Percentiles rank a stretch among this genome's conserved stretches.
These are phyloP conservation scores for Exephanes ischioxanthus DNA, from an alignment of 2,888 invertebrate species.

Conservation along the genomic window DNA sequence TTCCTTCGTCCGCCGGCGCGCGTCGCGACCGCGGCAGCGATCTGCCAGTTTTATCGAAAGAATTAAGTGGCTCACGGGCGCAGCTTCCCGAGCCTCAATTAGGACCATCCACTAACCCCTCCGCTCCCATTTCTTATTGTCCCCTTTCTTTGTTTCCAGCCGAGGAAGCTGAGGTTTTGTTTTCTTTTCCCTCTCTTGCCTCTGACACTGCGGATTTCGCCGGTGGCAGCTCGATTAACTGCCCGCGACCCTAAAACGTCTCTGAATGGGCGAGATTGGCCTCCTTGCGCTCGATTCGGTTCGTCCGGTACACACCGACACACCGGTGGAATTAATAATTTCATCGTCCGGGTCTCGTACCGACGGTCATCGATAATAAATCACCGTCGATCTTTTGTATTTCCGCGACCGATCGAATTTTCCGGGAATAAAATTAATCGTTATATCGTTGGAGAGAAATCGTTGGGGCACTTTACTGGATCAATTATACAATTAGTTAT, in stretches of 20 bases:
- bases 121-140: constrained; percentile 1
- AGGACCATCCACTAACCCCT: constrained; percentile 47
- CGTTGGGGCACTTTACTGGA: constrained; percentile 33
- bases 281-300: too few species aligned
- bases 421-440: constrained; percentile 38
- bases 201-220: constrained; percentile 56
- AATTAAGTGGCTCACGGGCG: constrained; percentile 79
- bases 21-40: constrained; percentile 61
- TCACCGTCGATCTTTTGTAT: too few species aligned
- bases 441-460: constrained; percentile 18
- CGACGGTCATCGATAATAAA: too few species aligned
- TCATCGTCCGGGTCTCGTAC: too few species aligned
- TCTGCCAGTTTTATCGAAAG: constrained; percentile 78
- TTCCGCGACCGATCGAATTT: not conserved
- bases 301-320: too few species aligned
- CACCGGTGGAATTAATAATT: too few species aligned
- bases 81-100: constrained; percentile 60
- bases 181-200: constrained; percentile 21
- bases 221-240: constrained; percentile 63
- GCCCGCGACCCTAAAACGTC: constrained; percentile 3
- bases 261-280: not conserved
- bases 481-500: constrained; percentile 62
- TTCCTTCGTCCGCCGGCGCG: not conserved
- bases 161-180: not conserved
- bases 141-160: not conserved